Base-by-base conservation (phyloP, 1,140 invertebrate genomes). In the Rhagoletis pomonella region DNA sequence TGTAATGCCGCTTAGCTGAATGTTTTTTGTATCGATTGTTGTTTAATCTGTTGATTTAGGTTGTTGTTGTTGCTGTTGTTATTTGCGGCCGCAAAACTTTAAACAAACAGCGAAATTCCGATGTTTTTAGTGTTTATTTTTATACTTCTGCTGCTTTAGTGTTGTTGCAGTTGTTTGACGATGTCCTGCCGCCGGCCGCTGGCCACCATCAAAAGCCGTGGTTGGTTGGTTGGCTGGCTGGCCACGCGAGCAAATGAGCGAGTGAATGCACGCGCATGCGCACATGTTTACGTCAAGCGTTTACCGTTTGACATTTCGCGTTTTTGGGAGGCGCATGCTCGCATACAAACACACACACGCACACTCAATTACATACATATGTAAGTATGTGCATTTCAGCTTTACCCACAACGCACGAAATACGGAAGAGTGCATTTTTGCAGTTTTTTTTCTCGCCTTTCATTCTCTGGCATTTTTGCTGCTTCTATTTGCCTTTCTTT, bases 241-340 rank as follows among this genome's bases (percentile, higher is more conserved):
- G n/a, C 73, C 73, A 81, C 47, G 73, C 73, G 19, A 81, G 73
- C 73, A 29, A 14, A 12, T n/a, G 4, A 55, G n/a, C 47, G 17
- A n/a, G n/a, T 47, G 47, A 44, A 50, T 77, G 69, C 73, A 81
- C 47, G 73, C 73, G 73, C 73, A 81, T 55, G 73, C 44, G 73
- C 73, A 81, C 73, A 81, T 81, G 73, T 55, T 81, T 81, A 81
- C 47, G 47, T 81, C 73, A 81, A 81, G 42, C 73, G 14, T 81
- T 81, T 81, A 81, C 73, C 73, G 73, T 81, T 81, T 81, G 73
- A 58, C 73, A 81, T 81, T 81, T 81, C 73, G 73, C 73, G 73
- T 81, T 81, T 81, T 81, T 81, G 73, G 73, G 47, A 19, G 73
- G 73, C 73, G 73, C 44, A 81, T 55, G 44, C 73, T 19, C 44